These are phyloP conservation scores for Pyrocephalus nanus DNA, from an alignment of 2,797 vertebrate species.

Conservation along the genomic window DNA sequence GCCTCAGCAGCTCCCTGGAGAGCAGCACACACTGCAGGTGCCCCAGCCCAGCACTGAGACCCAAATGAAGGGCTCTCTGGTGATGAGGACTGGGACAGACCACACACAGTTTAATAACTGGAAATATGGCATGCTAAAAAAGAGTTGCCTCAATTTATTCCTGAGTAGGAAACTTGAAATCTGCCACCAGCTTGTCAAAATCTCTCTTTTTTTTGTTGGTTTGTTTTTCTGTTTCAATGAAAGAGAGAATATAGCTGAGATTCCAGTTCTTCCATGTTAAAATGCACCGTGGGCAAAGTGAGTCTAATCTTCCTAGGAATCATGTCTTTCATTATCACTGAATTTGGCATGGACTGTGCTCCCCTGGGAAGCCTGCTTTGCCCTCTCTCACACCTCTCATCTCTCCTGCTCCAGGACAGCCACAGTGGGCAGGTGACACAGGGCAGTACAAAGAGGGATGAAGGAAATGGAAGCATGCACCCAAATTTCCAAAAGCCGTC, in stretches of 20 bases:
- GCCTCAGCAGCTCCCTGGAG: not conserved
- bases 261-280: not conserved
- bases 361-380: not conserved
- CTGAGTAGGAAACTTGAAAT: not conserved
- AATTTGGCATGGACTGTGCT: not conserved
- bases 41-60: not conserved
- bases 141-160: not conserved
- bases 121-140: not conserved
- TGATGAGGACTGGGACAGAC: not conserved
- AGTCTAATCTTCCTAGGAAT: not conserved
- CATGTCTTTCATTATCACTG: not conserved
- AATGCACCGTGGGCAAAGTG: not conserved
- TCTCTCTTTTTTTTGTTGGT: not conserved
- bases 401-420: not conserved
- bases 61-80: not conserved
- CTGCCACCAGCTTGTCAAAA: not conserved
- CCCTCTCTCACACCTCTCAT: not conserved
- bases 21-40: not conserved
- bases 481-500: not conserved
- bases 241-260: not conserved
- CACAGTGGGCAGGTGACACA: accelerated
- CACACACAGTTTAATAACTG: not conserved
- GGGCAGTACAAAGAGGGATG: not conserved
- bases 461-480: not conserved
- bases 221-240: not conserved